These are phyloP conservation scores for Colletes gigas DNA, from an alignment of 1,140 invertebrate genomes.

Conservation along the genomic window DNA sequence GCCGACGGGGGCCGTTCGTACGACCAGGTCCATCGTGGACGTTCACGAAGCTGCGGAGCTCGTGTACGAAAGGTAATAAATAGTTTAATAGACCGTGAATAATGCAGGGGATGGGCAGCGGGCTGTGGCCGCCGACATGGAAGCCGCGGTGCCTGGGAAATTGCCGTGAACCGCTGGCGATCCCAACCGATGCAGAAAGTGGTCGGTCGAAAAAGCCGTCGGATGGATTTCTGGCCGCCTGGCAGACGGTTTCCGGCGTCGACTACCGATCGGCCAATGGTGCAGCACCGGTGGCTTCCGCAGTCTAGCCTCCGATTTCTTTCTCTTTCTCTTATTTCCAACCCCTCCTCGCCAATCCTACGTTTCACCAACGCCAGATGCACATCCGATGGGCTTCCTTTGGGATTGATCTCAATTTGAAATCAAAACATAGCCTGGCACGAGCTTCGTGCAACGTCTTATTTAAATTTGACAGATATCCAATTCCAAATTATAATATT, in stretches of 20 bases:
- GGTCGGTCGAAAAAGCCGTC: not conserved
- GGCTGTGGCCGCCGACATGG: not conserved
- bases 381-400: not conserved
- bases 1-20: conserved; percentile 60
- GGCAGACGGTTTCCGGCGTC: conserved; percentile 24
- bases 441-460: too few relatives aligned
- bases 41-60: conserved; percentile 69
- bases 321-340: too few relatives aligned
- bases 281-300: conserved; percentile 15
- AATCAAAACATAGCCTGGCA: too few relatives aligned
- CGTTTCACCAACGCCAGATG: not conserved
- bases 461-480: too few relatives aligned
- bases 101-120: conserved; percentile 45
- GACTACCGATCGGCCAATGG: conserved; percentile 39
- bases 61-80: conserved; percentile 78
- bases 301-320: not conserved
- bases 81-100: conserved; percentile 71
- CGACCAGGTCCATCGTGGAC: conserved; percentile 63
- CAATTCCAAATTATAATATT: too few relatives aligned
- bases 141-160: not conserved
- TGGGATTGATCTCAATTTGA: not conserved
- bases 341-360: not conserved
- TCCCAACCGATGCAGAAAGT: not conserved
- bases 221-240: conserved; percentile 40
- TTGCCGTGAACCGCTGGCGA: conserved; percentile 2